These are phyloP conservation scores for Macaca nemestrina DNA, from an alignment of 2,113 vertebrate species.

Conservation along the genomic window DNA sequence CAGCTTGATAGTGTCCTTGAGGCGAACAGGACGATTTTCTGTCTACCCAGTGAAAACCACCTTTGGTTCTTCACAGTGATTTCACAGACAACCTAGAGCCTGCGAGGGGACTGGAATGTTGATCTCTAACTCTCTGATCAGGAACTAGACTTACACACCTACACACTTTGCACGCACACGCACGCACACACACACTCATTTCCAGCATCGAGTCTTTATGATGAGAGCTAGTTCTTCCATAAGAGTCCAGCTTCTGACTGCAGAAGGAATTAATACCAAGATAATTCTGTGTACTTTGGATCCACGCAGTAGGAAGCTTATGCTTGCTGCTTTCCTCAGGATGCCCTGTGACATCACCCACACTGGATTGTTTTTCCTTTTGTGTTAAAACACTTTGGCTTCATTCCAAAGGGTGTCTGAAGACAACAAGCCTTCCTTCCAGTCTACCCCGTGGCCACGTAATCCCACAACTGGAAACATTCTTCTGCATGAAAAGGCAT, in stretches of 20 bases:
- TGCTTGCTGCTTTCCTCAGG: constrained; percentile 67
- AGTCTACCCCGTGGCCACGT: background rate
- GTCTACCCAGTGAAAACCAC: constrained; percentile 64
- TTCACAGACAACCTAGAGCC: constrained; percentile 72
- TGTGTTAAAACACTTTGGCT: constrained; percentile 57
- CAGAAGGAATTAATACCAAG: constrained; percentile 58
- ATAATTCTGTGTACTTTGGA: constrained; percentile 48
- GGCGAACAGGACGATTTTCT: constrained; percentile 38
- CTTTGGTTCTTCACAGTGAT: constrained; percentile 22
- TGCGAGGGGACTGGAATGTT: constrained; percentile 45
- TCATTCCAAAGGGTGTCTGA: constrained; percentile 58
- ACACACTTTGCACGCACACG: background rate
- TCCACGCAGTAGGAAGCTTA: constrained; percentile 49
- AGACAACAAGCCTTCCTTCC: background rate
- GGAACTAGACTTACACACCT: constrained; percentile 28
- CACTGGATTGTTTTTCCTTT: constrained; percentile 52
- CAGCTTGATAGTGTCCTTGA: background rate
- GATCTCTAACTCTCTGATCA: constrained; percentile 70
- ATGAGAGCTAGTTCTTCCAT: background rate
- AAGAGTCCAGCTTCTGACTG: constrained; percentile 47
- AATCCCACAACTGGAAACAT: background rate
- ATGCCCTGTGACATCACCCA: constrained; percentile 52
- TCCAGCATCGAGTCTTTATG: background rate
- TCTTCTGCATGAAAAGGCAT: background rate
- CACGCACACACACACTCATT: background rate